phyloP scores from a whole-genome alignment of 2,113 vertebrate genomes.

The Labeo rohita region DNA sequence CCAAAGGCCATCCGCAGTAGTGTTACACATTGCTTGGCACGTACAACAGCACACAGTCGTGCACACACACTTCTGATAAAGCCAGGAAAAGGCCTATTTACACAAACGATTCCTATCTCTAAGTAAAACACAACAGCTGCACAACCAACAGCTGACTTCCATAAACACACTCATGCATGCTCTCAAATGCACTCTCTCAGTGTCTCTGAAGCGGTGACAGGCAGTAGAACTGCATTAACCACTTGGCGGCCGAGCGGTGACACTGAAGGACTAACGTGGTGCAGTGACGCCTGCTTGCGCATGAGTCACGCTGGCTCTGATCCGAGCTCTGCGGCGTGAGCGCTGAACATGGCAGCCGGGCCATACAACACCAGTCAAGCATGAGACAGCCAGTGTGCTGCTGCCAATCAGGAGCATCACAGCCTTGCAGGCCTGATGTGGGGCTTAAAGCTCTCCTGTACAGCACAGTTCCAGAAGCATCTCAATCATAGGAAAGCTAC shows the following conservation, averaged over 20 bases:
- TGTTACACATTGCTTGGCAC: background rate
- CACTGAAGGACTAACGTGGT: background rate
- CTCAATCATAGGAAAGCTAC: background rate
- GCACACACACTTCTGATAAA: background rate
- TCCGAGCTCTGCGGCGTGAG: background rate
- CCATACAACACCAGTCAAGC: background rate
- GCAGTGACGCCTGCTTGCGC: background rate
- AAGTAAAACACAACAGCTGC: constrained; percentile 25
- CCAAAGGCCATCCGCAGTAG: background rate
- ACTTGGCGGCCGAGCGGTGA: background rate
- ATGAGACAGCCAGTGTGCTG: background rate
- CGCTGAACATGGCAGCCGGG: background rate
- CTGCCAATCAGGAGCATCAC: background rate
- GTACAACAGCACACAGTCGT: background rate
- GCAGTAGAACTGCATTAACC: background rate
- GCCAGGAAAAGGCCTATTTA: constrained; percentile 10
- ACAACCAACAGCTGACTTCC: constrained; percentile 2
- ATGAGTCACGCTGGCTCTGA: constrained; percentile 4
- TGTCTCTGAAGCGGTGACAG: background rate
- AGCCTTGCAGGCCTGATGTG: background rate
- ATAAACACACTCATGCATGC: background rate
- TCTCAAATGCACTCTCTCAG: background rate
- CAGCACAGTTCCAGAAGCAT: background rate
- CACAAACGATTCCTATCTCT: constrained; percentile 10
- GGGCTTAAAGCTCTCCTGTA: background rate